A percentile compares a stretch with the other conserved stretches of the same genome.
These are phyloP conservation scores for Trichechus manatus DNA, from an alignment of 2,113 vertebrate genomes.

Conservation along the genomic window DNA sequence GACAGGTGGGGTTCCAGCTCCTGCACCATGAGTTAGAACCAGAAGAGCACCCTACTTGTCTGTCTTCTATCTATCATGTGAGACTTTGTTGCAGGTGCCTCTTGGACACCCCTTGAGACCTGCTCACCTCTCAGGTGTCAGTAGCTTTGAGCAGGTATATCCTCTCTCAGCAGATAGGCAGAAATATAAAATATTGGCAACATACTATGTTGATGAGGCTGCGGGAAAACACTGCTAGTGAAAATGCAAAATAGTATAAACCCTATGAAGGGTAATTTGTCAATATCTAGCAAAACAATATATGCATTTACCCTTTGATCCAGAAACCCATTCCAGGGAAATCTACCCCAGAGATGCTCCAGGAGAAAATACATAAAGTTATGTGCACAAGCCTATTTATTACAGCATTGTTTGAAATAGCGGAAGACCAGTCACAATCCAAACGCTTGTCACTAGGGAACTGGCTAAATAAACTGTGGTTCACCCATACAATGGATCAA, in stretches of 20 bases:
- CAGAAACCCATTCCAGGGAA: neutral
- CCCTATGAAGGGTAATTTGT: neutral
- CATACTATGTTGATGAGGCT: neutral
- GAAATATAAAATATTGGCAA: neutral
- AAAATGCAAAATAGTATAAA: neutral
- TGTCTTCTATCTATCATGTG: too few species aligned
- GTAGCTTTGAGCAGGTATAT: accelerated
- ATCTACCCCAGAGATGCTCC: too few species aligned
- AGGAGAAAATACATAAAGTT: neutral
- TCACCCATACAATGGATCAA: accelerated
- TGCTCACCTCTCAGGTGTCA: neutral
- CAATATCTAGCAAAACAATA: neutral
- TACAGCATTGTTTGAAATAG: accelerated
- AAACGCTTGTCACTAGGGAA: accelerated
- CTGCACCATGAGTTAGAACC: neutral
- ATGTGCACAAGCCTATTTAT: accelerated
- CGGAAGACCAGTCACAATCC: neutral
- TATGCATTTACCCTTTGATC: neutral
- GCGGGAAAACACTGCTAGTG: neutral
- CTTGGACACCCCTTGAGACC: neutral
- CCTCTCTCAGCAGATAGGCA: neutral
- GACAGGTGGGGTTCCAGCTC: accelerated
- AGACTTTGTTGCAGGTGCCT: neutral
- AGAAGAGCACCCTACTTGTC: neutral
- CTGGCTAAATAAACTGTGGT: accelerated